phyloP scores from a whole-genome alignment of 2,888 invertebrate genomes.

The Dasypogon diadema region DNA sequence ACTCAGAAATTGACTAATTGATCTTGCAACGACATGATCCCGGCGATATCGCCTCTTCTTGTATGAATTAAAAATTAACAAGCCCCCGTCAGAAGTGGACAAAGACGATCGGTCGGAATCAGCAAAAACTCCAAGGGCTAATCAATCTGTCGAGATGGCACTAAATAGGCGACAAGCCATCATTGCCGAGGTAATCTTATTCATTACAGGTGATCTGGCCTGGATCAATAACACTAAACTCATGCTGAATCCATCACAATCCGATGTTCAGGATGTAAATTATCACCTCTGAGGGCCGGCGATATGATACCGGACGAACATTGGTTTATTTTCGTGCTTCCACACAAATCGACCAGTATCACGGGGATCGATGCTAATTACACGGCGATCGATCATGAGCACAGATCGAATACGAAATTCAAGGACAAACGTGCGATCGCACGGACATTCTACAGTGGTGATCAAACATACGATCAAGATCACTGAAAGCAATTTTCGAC shows the following conservation, averaged over 20 bases:
- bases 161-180: constrained; percentile 27
- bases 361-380: constrained; percentile 41
- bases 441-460: constrained; percentile 19
- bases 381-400: constrained; percentile 38
- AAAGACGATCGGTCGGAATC: background rate
- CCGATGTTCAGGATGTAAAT: background rate
- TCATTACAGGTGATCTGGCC: constrained; percentile 26
- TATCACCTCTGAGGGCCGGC: constrained; percentile 11
- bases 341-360: background rate
- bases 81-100: background rate
- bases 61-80: constrained; percentile 3
- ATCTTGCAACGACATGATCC: constrained; percentile 15
- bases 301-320: constrained; percentile 20
- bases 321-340: constrained; percentile 45
- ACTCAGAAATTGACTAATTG: constrained; percentile 31
- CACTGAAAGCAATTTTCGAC: constrained; percentile 44
- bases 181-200: constrained; percentile 3
- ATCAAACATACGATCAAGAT: constrained; percentile 49
- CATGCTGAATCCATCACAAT: background rate
- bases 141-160: constrained; percentile 46
- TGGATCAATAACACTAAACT: background rate
- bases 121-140: background rate
- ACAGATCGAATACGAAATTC: background rate
- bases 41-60: background rate
- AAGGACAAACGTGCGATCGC: constrained; percentile 1